A percentile compares a stretch with the other conserved stretches of the same genome.
These are phyloP conservation scores for Lophius piscatorius DNA, from an alignment of 2,113 vertebrate species.

Conservation along the genomic window DNA sequence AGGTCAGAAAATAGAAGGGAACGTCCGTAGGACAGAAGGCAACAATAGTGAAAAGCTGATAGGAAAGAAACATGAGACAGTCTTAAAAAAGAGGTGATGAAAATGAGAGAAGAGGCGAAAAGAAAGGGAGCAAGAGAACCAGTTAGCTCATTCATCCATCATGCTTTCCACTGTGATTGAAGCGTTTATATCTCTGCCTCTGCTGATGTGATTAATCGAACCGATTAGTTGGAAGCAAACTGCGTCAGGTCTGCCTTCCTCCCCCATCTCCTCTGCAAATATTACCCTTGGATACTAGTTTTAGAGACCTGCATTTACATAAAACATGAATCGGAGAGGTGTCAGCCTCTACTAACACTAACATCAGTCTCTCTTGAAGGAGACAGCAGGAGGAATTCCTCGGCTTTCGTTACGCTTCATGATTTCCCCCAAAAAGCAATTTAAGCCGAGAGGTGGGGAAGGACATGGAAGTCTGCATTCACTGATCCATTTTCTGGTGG, in stretches of 20 bases:
- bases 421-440: conserved; percentile 53
- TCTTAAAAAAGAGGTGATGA: too few species aligned
- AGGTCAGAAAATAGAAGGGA: background rate
- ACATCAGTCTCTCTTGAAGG: conserved; percentile 45
- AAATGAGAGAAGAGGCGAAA: background rate
- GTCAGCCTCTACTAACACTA: conserved; percentile 42
- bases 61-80: too few species aligned
- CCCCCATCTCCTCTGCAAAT: conserved; percentile 40
- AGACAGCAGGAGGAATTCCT: conserved; percentile 40
- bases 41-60: background rate
- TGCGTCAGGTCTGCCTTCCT: conserved; percentile 21
- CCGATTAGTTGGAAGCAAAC: conserved; percentile 60
- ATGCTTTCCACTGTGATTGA: conserved; percentile 59
- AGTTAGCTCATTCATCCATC: conserved; percentile 67
- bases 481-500: conserved; percentile 42
- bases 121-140: conserved; percentile 29
- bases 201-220: conserved; percentile 69
- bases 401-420: conserved; percentile 32
- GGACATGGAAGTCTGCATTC: conserved; percentile 35
- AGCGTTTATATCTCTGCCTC: conserved; percentile 51
- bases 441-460: conserved; percentile 25
- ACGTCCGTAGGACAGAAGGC: background rate
- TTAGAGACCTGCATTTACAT: conserved; percentile 53
- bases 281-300: conserved; percentile 51
- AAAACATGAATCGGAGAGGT: conserved; percentile 24